Evolutionary conservation across 2,113 vertebrate genomes (phyloP).

Genomic region (Scolopax mira): DNA sequence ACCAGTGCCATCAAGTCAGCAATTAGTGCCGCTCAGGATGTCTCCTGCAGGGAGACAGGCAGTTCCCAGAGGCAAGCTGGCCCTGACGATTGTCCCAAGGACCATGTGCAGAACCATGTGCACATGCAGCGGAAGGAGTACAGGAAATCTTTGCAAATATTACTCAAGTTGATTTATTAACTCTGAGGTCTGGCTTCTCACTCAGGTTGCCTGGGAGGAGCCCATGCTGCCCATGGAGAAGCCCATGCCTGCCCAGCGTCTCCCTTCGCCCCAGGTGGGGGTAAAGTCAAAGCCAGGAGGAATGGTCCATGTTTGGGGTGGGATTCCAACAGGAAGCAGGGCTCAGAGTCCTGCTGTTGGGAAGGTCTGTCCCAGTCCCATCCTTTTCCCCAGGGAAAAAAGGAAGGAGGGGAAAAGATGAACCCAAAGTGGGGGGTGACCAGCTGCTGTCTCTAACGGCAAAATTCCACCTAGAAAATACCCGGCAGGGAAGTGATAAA

Average conservation of each 20-base stretch:
- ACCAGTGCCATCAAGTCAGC: neutral
- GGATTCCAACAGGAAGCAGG: neutral
- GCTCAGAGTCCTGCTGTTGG: neutral
- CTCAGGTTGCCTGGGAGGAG: neutral
- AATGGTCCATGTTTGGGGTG: neutral
- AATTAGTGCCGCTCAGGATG: neutral
- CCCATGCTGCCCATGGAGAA: neutral
- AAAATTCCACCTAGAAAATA: neutral
- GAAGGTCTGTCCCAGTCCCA: neutral
- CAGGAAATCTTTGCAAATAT: neutral
- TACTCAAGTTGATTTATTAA: neutral
- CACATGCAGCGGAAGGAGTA: neutral
- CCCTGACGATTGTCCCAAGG: neutral
- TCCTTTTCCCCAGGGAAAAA: neutral
- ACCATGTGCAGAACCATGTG: neutral
- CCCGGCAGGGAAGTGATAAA: neutral
- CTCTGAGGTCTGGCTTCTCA: neutral
- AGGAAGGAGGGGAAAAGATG: neutral
- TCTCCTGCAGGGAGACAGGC: neutral
- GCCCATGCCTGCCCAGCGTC: neutral
- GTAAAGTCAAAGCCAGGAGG: neutral
- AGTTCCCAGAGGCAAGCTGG: neutral
- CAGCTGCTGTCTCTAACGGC: neutral
- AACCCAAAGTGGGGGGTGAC: neutral
- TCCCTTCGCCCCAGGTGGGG: neutral